These are phyloP conservation scores for Choreutis nemorana DNA, from an alignment of 2,888 invertebrate species.

Conservation along the genomic window DNA sequence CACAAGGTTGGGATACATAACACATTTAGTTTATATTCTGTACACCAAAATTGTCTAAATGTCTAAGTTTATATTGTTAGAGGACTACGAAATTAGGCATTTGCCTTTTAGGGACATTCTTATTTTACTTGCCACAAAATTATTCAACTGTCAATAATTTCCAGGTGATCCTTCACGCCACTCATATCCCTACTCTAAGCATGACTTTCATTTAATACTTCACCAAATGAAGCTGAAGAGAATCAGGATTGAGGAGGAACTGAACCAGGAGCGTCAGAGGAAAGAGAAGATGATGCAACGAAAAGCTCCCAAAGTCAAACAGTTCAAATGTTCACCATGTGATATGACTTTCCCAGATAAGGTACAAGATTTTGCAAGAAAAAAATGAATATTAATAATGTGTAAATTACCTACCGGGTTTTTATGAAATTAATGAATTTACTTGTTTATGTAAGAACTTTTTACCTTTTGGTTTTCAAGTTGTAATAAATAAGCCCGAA, in stretches of 20 bases:
- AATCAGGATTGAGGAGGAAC: slow-evolving; percentile 33
- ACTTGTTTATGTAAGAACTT: too few relatives aligned
- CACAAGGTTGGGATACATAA: too few relatives aligned
- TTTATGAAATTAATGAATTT: too few relatives aligned
- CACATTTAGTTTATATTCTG: too few relatives aligned
- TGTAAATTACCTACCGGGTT: too few relatives aligned
- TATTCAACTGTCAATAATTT: slow-evolving; percentile 7
- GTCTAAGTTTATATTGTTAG: too few relatives aligned
- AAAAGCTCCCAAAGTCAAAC: slow-evolving; percentile 34
- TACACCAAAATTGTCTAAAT: too few relatives aligned
- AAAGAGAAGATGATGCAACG: slow-evolving; percentile 31
- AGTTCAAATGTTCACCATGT: slow-evolving; percentile 50
- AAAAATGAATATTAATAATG: not conserved
- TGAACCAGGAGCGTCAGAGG: slow-evolving; percentile 27
- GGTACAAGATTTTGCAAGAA: slow-evolving; percentile 19
- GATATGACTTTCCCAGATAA: slow-evolving; percentile 44
- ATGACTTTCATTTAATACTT: slow-evolving; percentile 51
- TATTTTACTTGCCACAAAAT: too few relatives aligned
- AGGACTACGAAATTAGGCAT: too few relatives aligned
- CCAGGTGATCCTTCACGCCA: slow-evolving; percentile 41
- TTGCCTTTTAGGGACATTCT: too few relatives aligned
- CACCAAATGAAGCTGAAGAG: slow-evolving; percentile 48
- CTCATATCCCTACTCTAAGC: slow-evolving; percentile 56
- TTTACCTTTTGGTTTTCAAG: too few relatives aligned
- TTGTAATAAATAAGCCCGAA: too few relatives aligned